Base-by-base conservation (phyloP, 2,888 invertebrate species). In the Melolontha melolontha region DNA sequence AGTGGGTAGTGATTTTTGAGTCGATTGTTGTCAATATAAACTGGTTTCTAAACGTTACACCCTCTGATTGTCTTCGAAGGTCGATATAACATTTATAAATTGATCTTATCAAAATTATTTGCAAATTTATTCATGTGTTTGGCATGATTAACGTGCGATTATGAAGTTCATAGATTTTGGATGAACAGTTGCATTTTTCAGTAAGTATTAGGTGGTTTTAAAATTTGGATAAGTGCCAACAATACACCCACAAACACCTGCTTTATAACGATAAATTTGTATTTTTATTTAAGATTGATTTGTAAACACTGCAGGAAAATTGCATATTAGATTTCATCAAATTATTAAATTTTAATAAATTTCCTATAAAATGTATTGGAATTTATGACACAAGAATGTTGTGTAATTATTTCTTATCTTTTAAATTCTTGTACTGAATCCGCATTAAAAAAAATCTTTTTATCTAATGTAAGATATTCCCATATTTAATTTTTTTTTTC, bases 221-320 rank as follows among this genome's bases (percentile, higher is more conserved):
- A 70, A 69, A 69, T 75, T 75, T 81, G 81, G 81, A 79, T 74
- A 66, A 69, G 74, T 72, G 81, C 81, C 82, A 81, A 75, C 71
- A 76, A 67, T 70, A 73, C 82, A 81, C 82, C 81, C 81, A 82
- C 81, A 76, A 79, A 81, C 81, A 82, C 81, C 82, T 81, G 82
- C 82, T 81, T 67, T 51, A 44, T 22, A 27, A 27, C 51, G 64
- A 51, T 64, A 64, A 52, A 64, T 52, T 52, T 41, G 12, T 27
- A 42, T 52, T 64, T 52, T 51, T 42, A 27, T 64, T 41, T 4
- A 16, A 62, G 49, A 29, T 14, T 7, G 49, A 44, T 63, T 51
- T 50, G 52, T 51, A 42, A 49, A 49, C 51, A 65, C 54, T 50
- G 51, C 63, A 39, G 41, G 64, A 50, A 64, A 54, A 57, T 67